A percentile compares a stretch with the other conserved stretches of the same genome.
These are phyloP conservation scores for Stenotaenia linearis DNA, from an alignment of 2,888 invertebrate species.

Conservation along the genomic window DNA sequence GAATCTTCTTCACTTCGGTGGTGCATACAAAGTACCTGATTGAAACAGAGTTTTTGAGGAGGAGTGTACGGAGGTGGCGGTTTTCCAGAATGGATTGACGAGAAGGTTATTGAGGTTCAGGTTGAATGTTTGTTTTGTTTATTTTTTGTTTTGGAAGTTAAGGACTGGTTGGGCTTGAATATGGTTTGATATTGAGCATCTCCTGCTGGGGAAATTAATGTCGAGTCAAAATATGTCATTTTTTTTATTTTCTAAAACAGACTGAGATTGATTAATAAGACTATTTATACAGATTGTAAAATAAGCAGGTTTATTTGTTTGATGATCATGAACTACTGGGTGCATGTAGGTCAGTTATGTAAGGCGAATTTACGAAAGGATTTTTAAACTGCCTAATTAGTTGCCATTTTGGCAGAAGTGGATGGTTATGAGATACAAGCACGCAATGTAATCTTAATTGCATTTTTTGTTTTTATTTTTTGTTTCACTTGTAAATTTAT, in stretches of 20 bases:
- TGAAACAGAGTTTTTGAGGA: not conserved
- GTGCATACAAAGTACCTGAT: slow-evolving; percentile 5
- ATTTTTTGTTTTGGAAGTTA: not conserved
- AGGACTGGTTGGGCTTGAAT: not conserved
- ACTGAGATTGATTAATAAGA: not conserved
- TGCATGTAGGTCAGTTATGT: not conserved
- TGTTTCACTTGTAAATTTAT: too few species aligned
- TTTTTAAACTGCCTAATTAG: too few species aligned
- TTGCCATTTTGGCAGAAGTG: too few species aligned
- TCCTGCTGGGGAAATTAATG: slow-evolving; percentile 13
- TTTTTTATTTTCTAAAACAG: not conserved
- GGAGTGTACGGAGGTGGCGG: not conserved
- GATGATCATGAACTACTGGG: not conserved
- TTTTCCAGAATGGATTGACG: not conserved
- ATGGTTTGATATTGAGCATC: not conserved
- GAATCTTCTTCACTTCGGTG: slow-evolving; percentile 6
- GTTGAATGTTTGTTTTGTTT: not conserved
- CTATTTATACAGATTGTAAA: not conserved
- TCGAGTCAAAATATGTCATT: not conserved
- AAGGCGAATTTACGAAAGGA: not conserved
- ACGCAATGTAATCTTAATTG: too few species aligned
- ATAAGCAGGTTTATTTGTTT: not conserved
- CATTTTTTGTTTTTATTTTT: too few species aligned
- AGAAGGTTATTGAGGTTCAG: not conserved
- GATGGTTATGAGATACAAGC: too few species aligned